A percentile compares a stretch with the other conserved stretches of the same genome.
phyloP scores from a whole-genome alignment of 2,888 invertebrate genomes.

The Bombylius discolor region DNA sequence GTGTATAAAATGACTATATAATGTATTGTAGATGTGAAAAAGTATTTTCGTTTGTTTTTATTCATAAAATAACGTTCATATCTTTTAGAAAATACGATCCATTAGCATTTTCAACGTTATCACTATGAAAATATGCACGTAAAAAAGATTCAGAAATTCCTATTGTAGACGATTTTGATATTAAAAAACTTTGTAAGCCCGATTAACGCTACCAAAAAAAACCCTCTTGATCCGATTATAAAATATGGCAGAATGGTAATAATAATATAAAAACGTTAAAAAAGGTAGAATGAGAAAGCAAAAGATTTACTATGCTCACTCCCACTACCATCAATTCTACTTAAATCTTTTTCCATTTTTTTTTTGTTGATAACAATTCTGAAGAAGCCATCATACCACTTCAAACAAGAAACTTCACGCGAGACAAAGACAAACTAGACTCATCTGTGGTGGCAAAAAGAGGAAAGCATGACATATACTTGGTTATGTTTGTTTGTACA shows the following conservation, averaged over 20 bases:
- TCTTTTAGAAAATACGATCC: background rate
- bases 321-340: background rate
- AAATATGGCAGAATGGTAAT: slow-evolving; percentile 4
- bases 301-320: background rate
- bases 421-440: background rate
- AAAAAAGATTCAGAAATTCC: slow-evolving; percentile 4
- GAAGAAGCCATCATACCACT: background rate
- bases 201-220: slow-evolving; percentile 11
- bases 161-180: slow-evolving; percentile 1
- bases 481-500: too few species aligned
- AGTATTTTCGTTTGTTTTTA: slow-evolving; percentile 3
- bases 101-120: slow-evolving; percentile 10
- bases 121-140: slow-evolving; percentile 6
- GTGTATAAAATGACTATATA: background rate
- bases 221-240: slow-evolving; percentile 14
- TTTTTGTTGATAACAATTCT: background rate
- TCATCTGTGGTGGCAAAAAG: too few species aligned
- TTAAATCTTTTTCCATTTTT: background rate
- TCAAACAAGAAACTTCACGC: background rate
- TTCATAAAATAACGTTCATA: background rate
- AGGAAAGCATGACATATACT: too few species aligned
- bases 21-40: too few species aligned
- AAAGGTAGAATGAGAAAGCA: background rate
- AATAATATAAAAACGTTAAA: background rate
- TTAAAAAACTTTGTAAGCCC: slow-evolving; percentile 8